Percentiles rank a stretch among this genome's conserved stretches.
phyloP scores from a whole-genome alignment of 1,140 invertebrate species.

The Drosophila leontia region DNA sequence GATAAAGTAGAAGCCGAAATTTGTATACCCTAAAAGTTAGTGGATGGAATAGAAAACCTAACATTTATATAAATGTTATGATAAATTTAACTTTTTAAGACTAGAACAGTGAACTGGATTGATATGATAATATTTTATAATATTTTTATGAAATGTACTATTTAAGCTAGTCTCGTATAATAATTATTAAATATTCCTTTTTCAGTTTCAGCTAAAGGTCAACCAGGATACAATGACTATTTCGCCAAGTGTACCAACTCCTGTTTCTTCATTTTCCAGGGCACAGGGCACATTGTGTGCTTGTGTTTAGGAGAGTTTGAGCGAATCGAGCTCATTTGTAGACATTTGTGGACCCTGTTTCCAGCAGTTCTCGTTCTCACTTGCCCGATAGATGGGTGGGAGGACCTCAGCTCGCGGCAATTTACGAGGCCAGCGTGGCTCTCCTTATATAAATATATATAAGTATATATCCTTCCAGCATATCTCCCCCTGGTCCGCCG shows the following conservation, averaged over 20 bases:
- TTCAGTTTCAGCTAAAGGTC: not conserved
- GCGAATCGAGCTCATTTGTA: slow-evolving; percentile 45
- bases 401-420: slow-evolving; percentile 40
- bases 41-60: no score
- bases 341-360: slow-evolving; percentile 70
- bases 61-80: no score
- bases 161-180: no score
- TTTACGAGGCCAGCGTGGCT: slow-evolving; percentile 55
- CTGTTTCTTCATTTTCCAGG: slow-evolving; percentile 67
- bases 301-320: slow-evolving; percentile 34
- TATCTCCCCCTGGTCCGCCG: slow-evolving; percentile 28
- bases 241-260: slow-evolving; percentile 39
- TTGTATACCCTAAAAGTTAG: no score
- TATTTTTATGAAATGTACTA: no score
- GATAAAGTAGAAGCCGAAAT: no score
- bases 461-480: slow-evolving; percentile 7
- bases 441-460: slow-evolving; percentile 10
- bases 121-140: no score
- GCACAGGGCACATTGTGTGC: slow-evolving; percentile 23
- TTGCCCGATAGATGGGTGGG: slow-evolving; percentile 41
- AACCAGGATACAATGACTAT: not conserved
- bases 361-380: slow-evolving; percentile 33
- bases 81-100: no score
- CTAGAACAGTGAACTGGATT: no score
- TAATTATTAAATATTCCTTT: no score